Conservation (phyloP, 2,888 invertebrate genomes). For the Leptinotarsa juncta region DNA sequence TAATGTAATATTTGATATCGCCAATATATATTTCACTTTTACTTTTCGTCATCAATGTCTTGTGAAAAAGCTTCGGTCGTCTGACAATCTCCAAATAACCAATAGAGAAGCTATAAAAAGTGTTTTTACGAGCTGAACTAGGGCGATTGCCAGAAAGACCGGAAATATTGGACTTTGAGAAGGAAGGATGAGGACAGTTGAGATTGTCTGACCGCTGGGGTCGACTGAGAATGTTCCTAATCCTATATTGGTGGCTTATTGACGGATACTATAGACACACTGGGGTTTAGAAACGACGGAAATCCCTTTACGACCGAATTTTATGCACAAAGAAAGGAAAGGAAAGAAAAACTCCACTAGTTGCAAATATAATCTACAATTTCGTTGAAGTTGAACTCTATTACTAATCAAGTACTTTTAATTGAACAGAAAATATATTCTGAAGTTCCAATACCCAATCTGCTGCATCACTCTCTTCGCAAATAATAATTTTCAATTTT, state of each 20-base stretch:
- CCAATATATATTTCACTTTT: constrained; percentile 2
- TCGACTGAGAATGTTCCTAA: constrained; percentile 28
- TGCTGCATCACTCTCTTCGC: no score
- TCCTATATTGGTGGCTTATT: constrained; percentile 43
- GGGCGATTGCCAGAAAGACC: constrained; percentile 47
- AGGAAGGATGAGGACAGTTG: constrained; percentile 35
- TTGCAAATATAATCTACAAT: no score
- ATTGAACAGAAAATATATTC: no score
- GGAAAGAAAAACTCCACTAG: neutral
- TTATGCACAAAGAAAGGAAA: neutral
- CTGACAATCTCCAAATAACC: constrained; percentile 48
- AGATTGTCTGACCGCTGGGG: constrained; percentile 37
- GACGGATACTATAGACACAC: constrained; percentile 29
- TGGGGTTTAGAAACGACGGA: constrained; percentile 20
- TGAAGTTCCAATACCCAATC: no score
- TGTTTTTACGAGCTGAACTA: constrained; percentile 49
- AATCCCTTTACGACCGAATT: constrained; percentile 7
- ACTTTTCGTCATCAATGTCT: constrained; percentile 38
- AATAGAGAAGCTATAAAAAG: constrained; percentile 54
- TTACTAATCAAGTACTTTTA: no score
- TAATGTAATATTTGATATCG: neutral
- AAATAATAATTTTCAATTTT: no score
- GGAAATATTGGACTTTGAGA: constrained; percentile 50
- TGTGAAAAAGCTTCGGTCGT: constrained; percentile 35
- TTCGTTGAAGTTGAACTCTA: no score